These are phyloP conservation scores for Hippocampus guttulatus DNA, from an alignment of 2,113 vertebrate species.

Conservation along the genomic window DNA sequence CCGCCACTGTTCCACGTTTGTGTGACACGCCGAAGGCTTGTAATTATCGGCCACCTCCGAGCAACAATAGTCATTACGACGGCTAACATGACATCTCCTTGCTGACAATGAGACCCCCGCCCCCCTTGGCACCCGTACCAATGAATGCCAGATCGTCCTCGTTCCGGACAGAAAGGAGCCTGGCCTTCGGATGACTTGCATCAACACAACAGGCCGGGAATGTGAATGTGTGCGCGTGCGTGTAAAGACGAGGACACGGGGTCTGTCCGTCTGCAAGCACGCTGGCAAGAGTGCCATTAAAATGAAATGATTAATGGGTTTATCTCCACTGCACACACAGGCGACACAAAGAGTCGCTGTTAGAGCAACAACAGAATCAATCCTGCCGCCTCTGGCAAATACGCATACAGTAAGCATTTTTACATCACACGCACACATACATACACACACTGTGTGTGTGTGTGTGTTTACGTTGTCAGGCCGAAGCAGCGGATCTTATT, in stretches of 20 bases:
- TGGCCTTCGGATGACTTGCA: constrained; percentile 71
- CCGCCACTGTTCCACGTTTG: constrained; percentile 34
- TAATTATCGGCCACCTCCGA: constrained; percentile 74
- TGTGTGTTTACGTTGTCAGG: neutral
- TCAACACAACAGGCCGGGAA: constrained; percentile 64
- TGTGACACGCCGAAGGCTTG: constrained; percentile 63
- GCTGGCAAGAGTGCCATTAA: constrained; percentile 55
- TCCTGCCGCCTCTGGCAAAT: constrained; percentile 20
- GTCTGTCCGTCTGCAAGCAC: constrained; percentile 29
- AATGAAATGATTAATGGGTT: constrained; percentile 66
- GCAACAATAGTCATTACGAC: constrained; percentile 72
- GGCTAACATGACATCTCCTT: constrained; percentile 68
- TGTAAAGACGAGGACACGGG: constrained; percentile 43
- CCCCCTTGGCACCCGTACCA: constrained; percentile 50
- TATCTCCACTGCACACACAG: constrained; percentile 47
- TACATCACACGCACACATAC: neutral
- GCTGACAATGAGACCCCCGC: constrained; percentile 54
- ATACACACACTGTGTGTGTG: no score
- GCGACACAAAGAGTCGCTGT: constrained; percentile 39
- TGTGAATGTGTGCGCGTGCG: constrained; percentile 32
- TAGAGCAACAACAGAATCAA: constrained; percentile 36
- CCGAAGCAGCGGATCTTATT: neutral
- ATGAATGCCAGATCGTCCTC: constrained; percentile 50
- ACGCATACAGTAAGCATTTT: constrained; percentile 20
- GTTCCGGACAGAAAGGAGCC: constrained; percentile 64